phyloP scores from a whole-genome alignment of 2,113 vertebrate species.

The Prochilodus magdalenae region DNA sequence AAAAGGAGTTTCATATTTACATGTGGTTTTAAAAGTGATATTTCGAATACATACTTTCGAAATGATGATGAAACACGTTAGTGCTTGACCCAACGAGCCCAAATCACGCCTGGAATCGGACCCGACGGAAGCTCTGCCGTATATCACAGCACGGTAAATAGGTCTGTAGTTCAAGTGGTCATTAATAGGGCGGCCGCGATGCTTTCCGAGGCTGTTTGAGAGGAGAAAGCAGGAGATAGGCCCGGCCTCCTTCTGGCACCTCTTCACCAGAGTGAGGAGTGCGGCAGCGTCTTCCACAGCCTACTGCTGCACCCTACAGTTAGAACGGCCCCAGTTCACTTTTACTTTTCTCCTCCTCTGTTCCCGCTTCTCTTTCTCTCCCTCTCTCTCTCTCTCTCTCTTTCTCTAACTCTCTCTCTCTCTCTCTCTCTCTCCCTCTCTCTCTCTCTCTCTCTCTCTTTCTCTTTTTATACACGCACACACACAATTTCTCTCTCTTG shows the following conservation, averaged over 20 bases:
- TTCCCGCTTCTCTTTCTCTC: constrained; percentile 9
- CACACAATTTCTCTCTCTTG: constrained; percentile 15
- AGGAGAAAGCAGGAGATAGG: background rate
- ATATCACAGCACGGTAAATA: background rate
- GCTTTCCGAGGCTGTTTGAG: background rate
- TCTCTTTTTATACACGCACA: background rate
- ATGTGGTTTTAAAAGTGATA: no score
- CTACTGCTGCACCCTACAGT: constrained; percentile 99
- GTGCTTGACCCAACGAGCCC: no score
- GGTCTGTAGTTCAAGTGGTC: background rate
- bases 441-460: constrained; percentile 70
- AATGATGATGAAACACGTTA: no score
- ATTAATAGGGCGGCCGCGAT: background rate
- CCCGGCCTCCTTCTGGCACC: background rate
- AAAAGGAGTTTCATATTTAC: no score
- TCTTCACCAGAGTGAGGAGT: background rate
- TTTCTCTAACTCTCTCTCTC: background rate
- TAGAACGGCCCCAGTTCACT: constrained; percentile 72
- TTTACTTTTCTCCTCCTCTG: constrained; percentile 19
- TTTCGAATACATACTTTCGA: no score
- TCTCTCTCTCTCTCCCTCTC: constrained; percentile 63
- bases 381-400: constrained; percentile 30
- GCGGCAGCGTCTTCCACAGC: constrained; percentile 84
- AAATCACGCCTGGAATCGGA: no score
- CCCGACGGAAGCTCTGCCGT: background rate